These are phyloP conservation scores for Sitta europaea DNA, from an alignment of 2,113 vertebrate genomes.

Conservation along the genomic window DNA sequence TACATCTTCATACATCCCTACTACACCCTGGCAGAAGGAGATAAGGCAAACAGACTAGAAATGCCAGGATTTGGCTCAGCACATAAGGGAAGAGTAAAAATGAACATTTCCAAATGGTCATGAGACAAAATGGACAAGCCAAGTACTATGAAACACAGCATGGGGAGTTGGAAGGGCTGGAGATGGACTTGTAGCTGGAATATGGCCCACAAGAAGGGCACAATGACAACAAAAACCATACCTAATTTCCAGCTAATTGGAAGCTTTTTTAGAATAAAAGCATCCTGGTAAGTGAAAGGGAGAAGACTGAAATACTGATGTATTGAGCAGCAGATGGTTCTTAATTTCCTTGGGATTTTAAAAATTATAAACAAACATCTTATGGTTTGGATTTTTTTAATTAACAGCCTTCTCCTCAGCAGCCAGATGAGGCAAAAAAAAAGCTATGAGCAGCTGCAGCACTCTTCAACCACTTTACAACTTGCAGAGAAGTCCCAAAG, in stretches of 20 bases:
- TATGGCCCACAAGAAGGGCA: neutral
- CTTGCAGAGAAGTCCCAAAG: neutral
- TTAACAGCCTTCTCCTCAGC: conserved; percentile 1
- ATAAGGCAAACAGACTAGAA: neutral
- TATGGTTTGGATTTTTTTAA: neutral
- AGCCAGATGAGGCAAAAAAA: conserved; percentile 1
- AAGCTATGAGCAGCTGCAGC: neutral
- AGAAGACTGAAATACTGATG: conserved; percentile 56
- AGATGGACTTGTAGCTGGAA: neutral
- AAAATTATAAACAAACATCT: conserved; percentile 67
- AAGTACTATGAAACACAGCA: neutral
- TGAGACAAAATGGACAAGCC: neutral
- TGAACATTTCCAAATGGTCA: neutral
- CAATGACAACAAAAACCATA: conserved; percentile 1
- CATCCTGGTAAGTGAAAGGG: conserved; percentile 3
- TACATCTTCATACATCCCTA: neutral
- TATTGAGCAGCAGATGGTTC: conserved; percentile 60
- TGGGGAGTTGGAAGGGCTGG: neutral
- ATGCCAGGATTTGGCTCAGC: neutral
- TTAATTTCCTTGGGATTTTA: conserved; percentile 47
- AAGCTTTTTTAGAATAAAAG: conserved; percentile 58
- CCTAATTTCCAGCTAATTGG: conserved; percentile 39
- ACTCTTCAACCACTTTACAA: conserved; percentile 7
- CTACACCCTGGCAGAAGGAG: neutral
- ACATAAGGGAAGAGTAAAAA: neutral